Conservation (phyloP, 2,888 invertebrate species). For the Melieria omissa region DNA sequence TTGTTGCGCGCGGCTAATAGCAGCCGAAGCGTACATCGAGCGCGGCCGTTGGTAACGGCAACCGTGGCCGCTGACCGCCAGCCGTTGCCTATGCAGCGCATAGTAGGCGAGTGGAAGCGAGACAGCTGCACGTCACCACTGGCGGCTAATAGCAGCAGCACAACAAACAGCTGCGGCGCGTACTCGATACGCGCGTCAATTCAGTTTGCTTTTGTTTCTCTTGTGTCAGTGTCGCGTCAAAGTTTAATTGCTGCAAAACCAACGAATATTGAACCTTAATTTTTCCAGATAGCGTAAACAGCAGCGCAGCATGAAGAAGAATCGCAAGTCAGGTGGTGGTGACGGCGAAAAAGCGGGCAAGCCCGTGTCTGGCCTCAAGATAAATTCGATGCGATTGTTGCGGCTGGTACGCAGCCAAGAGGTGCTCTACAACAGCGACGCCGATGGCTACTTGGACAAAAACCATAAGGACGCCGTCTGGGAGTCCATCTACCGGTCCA, state of each 20-base stretch:
- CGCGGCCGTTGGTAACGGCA: neutral
- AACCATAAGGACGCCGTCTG: slow-evolving; percentile 43
- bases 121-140: neutral
- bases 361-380: neutral
- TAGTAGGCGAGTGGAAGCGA: neutral
- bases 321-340: neutral
- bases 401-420: slow-evolving; percentile 44
- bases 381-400: slow-evolving; percentile 45
- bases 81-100: too few relatives aligned
- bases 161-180: slow-evolving; percentile 23
- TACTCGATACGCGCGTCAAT: neutral
- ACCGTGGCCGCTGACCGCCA: neutral
- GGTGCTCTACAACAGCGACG: slow-evolving; percentile 43
- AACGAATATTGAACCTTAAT: too few relatives aligned
- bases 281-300: too few relatives aligned
- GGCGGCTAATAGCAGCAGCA: neutral
- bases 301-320: neutral
- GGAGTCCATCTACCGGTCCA: slow-evolving; percentile 42
- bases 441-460: slow-evolving; percentile 41
- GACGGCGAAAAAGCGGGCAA: neutral
- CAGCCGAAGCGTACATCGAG: neutral
- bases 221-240: neutral
- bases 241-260: too few relatives aligned
- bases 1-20: neutral
- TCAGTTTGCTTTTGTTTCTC: slow-evolving; percentile 11